Evolutionary conservation across 1,140 invertebrate genomes (phyloP).

Genomic region (Octopus sinensis): DNA sequence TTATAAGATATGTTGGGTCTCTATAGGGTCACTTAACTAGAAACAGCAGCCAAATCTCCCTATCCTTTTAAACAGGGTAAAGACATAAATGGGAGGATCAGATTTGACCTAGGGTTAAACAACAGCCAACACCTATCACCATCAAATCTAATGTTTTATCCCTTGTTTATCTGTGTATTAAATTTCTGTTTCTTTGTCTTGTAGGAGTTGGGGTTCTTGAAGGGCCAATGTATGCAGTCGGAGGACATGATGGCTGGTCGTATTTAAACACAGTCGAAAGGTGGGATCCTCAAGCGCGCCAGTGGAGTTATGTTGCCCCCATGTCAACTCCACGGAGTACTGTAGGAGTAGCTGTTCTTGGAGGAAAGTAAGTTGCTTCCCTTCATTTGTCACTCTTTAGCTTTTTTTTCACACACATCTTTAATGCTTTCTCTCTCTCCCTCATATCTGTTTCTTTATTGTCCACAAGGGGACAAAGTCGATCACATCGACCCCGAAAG

Average conservation of each 20-base stretch:
- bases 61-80: too few relatives aligned
- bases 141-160: too few relatives aligned
- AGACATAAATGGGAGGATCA: constrained; percentile 31
- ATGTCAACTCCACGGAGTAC: constrained; percentile 84
- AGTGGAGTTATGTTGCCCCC: constrained; percentile 85
- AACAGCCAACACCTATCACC: too few relatives aligned
- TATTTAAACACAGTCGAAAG: constrained; percentile 89
- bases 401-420: neutral
- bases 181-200: constrained; percentile 18
- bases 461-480: too few relatives aligned
- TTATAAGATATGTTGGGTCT: too few relatives aligned
- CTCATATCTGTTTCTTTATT: too few relatives aligned
- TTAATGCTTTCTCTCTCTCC: neutral
- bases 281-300: constrained; percentile 80
- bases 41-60: too few relatives aligned
- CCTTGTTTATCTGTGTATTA: neutral
- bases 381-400: neutral
- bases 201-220: constrained; percentile 80
- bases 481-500: too few relatives aligned
- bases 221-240: constrained; percentile 88
- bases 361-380: constrained; percentile 65
- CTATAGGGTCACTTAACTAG: too few relatives aligned
- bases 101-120: too few relatives aligned
- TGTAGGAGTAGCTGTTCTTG: constrained; percentile 83
- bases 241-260: constrained; percentile 92